A percentile compares a stretch with the other conserved stretches of the same genome.
These are phyloP conservation scores for Palloptera scutellata DNA, from an alignment of 2,888 invertebrate genomes.

Conservation along the genomic window DNA sequence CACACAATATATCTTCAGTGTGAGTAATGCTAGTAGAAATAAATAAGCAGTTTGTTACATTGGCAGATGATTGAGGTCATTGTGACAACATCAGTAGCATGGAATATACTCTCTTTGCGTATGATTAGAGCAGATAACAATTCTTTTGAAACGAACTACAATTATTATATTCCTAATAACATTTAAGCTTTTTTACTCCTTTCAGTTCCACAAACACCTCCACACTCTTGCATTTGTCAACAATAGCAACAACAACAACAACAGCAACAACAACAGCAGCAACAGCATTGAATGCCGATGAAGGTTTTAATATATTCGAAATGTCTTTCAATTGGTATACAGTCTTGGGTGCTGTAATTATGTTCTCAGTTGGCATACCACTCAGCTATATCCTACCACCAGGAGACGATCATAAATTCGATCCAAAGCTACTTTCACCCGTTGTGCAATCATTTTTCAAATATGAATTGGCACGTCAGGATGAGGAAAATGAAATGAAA, in stretches of 20 bases:
- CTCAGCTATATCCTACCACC: conserved; percentile 66
- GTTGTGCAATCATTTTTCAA: conserved; percentile 44
- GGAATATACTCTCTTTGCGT: too few species aligned
- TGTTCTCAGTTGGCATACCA: conserved; percentile 66
- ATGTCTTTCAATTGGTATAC: conserved; percentile 71
- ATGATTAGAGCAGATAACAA: too few species aligned
- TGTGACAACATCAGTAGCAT: too few species aligned
- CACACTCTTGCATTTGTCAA: not conserved
- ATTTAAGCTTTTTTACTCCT: too few species aligned
- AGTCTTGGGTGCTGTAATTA: conserved; percentile 65
- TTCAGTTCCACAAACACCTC: not conserved
- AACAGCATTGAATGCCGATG: conserved; percentile 6
- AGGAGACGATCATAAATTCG: conserved; percentile 43
- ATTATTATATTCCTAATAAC: too few species aligned
- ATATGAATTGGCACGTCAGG: conserved; percentile 42
- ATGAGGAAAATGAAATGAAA: conserved; percentile 43
- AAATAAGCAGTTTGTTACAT: not conserved
- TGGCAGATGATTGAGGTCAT: not conserved
- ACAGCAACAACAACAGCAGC: not conserved
- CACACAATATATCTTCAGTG: not conserved
- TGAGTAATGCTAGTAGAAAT: too few species aligned
- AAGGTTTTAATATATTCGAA: conserved; percentile 63
- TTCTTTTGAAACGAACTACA: too few species aligned
- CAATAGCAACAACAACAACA: not conserved
- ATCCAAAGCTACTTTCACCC: conserved; percentile 53